phyloP scores from a whole-genome alignment of 2,113 vertebrate genomes.

The Amphilophus citrinellus region DNA sequence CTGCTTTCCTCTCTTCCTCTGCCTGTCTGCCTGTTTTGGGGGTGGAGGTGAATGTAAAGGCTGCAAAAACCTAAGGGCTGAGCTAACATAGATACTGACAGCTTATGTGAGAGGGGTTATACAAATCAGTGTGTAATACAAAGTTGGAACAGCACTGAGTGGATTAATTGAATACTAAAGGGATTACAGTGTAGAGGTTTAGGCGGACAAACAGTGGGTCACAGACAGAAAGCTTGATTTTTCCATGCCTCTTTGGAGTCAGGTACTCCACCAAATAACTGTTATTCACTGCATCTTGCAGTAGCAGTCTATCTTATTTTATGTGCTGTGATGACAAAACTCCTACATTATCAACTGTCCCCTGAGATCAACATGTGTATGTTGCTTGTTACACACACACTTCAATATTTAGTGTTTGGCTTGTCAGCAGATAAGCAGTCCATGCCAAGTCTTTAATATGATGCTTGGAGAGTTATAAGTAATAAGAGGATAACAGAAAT shows the following conservation, averaged over 20 bases:
- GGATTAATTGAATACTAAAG: slow-evolving; percentile 79
- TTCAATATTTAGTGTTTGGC: slow-evolving; percentile 43
- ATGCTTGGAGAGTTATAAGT: slow-evolving; percentile 92
- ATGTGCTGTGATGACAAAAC: slow-evolving; percentile 26
- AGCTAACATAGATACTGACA: slow-evolving; percentile 81
- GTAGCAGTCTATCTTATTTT: slow-evolving; percentile 25
- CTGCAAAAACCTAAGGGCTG: slow-evolving; percentile 79
- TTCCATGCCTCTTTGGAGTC: slow-evolving; percentile 48
- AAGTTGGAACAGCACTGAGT: slow-evolving; percentile 73
- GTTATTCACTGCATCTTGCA: slow-evolving; percentile 23
- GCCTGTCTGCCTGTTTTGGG: slow-evolving; percentile 52
- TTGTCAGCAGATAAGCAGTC: slow-evolving; percentile 67
- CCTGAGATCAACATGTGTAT: slow-evolving; percentile 41
- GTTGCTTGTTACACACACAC: slow-evolving; percentile 29
- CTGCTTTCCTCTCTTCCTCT: slow-evolving; percentile 47
- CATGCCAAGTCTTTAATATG: slow-evolving; percentile 89
- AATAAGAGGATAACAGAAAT: slow-evolving; percentile 93
- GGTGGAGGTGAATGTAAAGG: slow-evolving; percentile 72
- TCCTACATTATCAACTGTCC: slow-evolving; percentile 15
- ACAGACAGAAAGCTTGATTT: slow-evolving; percentile 66
- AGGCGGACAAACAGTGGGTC: slow-evolving; percentile 73
- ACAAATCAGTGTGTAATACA: slow-evolving; percentile 71
- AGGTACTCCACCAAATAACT: slow-evolving; percentile 41
- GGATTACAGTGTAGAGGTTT: slow-evolving; percentile 75
- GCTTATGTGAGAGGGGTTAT: slow-evolving; percentile 75